phyloP scores from a whole-genome alignment of 1,140 invertebrate genomes.

The Doryteuthis pealeii region DNA sequence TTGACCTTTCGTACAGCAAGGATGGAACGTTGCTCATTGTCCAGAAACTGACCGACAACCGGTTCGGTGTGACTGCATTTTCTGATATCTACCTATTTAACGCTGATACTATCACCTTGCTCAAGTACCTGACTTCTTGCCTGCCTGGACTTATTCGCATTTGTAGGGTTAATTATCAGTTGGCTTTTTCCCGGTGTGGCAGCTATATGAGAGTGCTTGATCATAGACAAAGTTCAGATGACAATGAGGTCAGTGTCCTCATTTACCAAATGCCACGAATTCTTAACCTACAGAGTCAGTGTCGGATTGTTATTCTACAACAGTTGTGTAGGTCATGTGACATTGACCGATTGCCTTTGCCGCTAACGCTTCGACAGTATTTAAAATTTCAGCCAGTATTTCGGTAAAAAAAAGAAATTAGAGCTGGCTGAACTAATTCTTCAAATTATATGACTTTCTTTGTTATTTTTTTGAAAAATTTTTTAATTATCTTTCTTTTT shows the following conservation, averaged over 20 bases:
- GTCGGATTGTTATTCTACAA: slow-evolving; percentile 29
- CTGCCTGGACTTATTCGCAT: slow-evolving; percentile 28
- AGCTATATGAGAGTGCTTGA: slow-evolving; percentile 33
- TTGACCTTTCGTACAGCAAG: slow-evolving; percentile 28
- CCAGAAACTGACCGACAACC: slow-evolving; percentile 33
- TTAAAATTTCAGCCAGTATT: slow-evolving; percentile 26
- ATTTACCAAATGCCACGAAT: slow-evolving; percentile 32
- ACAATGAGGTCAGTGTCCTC: slow-evolving; percentile 18
- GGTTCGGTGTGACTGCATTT: slow-evolving; percentile 29
- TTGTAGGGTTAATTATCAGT: slow-evolving; percentile 30
- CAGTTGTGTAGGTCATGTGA: neutral
- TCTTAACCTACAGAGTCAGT: slow-evolving; percentile 27
- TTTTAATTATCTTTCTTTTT: too few relatives aligned
- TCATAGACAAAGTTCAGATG: slow-evolving; percentile 8
- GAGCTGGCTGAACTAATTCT: neutral
- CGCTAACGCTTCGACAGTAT: slow-evolving; percentile 25
- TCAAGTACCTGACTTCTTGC: slow-evolving; percentile 27
- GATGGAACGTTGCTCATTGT: slow-evolving; percentile 30
- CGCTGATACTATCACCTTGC: slow-evolving; percentile 23
- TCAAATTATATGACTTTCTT: neutral
- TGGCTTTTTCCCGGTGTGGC: slow-evolving; percentile 33
- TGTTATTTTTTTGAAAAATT: neutral
- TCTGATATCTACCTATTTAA: slow-evolving; percentile 35
- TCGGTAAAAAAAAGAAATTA: neutral
- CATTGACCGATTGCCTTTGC: slow-evolving; percentile 24